Base-by-base conservation (phyloP, 2,797 vertebrate species). In the Myotis daubentonii region DNA sequence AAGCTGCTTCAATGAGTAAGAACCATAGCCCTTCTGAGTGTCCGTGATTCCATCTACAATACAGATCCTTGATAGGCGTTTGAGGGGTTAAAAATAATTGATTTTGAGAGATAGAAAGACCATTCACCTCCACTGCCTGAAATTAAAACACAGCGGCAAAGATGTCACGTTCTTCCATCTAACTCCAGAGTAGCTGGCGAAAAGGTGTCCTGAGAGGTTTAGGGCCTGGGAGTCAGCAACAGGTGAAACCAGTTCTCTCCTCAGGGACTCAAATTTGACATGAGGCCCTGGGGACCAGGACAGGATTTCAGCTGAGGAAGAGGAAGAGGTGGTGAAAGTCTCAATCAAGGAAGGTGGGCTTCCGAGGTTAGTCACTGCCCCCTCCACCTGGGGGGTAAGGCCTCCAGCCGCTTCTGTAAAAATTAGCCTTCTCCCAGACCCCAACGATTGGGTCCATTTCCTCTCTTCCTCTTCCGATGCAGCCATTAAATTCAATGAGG, bases 81-180 rank as follows among this genome's bases (percentile, higher is more conserved):
- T 83, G 57, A 30, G 36, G 38, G 89, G 36, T 22, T 80, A 88
- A 36, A 17, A 55, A 86, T 71, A 55, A 85, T 30, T 55, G n/a
- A 30, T 66, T 86, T 41, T 92, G 44, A 83, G 51, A 74, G 8
- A 13, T 30, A 33, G 51, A 71, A 94, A 92, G 72, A 65, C 92
- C 51, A 70, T 57, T 44, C 22, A 86, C 66, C 5, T 87, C 23
- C 13, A 94, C 33, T 80, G 51, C 33, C 8, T 19, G 2, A 53
- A 70, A 78, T 6, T 8, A 12, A 89, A 84, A 70, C 49, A 66
- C 10, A 84, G 75, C 30, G 30, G 25, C 44, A 6, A 6, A 87
- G 25, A 36, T 38, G 10, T 93, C 13, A 23, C 33, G 38, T 36
- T 89, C 23, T 71, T 74, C 49, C 1, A 10, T 79, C 33, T 38